Percentiles rank a stretch among this genome's conserved stretches.
Conservation (phyloP, 2,888 invertebrate species). For the Agrotis puta region DNA sequence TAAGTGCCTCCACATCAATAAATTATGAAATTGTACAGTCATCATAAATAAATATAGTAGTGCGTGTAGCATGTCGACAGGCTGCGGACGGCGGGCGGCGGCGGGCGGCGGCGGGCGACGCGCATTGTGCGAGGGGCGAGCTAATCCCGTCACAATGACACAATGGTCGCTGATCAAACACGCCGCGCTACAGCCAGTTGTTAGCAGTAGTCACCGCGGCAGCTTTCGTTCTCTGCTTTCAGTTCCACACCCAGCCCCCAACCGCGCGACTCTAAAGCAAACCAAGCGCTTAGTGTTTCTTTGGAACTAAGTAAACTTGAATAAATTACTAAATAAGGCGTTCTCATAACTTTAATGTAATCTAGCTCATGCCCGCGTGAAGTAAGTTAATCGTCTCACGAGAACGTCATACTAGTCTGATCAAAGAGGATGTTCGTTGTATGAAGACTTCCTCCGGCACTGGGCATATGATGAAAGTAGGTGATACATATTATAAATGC, state of each 20-base stretch:
- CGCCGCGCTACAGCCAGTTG: slow-evolving; percentile 3
- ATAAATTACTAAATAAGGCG: slow-evolving; percentile 12
- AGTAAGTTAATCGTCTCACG: not conserved
- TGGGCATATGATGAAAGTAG: no score
- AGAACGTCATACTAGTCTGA: no score
- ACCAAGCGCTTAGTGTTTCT: slow-evolving; percentile 17
- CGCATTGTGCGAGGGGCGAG: slow-evolving; percentile 18
- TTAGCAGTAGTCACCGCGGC: not conserved
- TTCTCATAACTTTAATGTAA: slow-evolving; percentile 4
- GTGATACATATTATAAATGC: no score
- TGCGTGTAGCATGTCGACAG: not conserved
- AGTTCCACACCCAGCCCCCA: not conserved
- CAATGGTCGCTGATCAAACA: slow-evolving; percentile 36
- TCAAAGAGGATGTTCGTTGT: no score
- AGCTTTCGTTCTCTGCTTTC: slow-evolving; percentile 8
- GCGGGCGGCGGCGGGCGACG: not conserved
- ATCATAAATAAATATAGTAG: not conserved
- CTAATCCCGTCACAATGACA: slow-evolving; percentile 30
- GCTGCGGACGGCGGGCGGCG: not conserved
- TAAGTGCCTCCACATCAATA: not conserved
- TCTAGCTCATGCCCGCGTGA: not conserved
- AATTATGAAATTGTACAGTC: not conserved
- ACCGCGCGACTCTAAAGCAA: not conserved
- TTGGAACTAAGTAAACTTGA: slow-evolving; percentile 2
- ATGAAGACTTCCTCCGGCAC: no score